Evolutionary conservation across 2,888 invertebrate species (phyloP).

Genomic region (Sarcophaga carnaria): DNA sequence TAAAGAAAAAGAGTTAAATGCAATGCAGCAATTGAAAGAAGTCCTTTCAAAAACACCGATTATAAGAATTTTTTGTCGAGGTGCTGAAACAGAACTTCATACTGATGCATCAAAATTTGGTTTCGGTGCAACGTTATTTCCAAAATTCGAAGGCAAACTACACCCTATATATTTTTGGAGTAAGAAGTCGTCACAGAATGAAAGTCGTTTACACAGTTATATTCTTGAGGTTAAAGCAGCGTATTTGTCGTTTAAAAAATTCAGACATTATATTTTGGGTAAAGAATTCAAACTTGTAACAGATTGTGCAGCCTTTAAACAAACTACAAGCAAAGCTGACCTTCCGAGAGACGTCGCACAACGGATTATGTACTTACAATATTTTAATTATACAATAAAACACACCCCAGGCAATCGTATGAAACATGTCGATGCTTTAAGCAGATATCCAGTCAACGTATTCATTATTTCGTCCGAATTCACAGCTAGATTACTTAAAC

Average conservation of each 20-base stretch:
- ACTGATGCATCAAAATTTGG: no score
- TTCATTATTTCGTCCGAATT: constrained; percentile 23
- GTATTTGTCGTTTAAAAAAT: constrained; percentile 65
- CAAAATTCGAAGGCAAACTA: no score
- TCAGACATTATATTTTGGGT: constrained; percentile 70
- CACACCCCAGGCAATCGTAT: constrained; percentile 31
- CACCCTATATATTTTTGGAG: no score
- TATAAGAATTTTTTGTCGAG: no score
- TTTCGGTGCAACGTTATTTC: no score
- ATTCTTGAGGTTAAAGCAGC: no score
- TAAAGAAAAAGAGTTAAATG: no score
- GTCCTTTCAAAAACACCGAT: no score
- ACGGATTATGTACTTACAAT: constrained; percentile 54
- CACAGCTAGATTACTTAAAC: constrained; percentile 22
- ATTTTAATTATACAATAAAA: constrained; percentile 28
- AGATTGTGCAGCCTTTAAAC: constrained; percentile 49
- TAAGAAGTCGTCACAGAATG: no score
- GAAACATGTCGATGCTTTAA: constrained; percentile 51
- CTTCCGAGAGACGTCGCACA: constrained; percentile 52
- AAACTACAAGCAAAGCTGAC: constrained; percentile 40
- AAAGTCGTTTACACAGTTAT: no score
- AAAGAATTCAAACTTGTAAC: constrained; percentile 43
- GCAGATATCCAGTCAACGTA: constrained; percentile 34
- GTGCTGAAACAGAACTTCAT: no score
- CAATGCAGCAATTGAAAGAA: no score